These are phyloP conservation scores for Neelides folsomi DNA, from an alignment of 2,888 invertebrate genomes.

Conservation along the genomic window DNA sequence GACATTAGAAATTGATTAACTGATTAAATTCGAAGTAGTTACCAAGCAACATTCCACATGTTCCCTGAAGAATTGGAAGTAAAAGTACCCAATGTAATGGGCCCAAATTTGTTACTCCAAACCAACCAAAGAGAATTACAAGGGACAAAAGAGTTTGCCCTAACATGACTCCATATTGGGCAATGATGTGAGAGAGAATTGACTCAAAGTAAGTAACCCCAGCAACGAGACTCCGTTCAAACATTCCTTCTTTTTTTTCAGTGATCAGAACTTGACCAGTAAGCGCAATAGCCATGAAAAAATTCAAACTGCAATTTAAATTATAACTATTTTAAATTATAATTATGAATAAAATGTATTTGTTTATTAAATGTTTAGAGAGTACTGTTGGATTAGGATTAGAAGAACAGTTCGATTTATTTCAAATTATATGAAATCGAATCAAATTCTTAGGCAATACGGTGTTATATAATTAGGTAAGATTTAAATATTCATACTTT, in stretches of 20 bases:
- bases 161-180: slow-evolving; percentile 86
- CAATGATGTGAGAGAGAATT: slow-evolving; percentile 79
- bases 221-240: slow-evolving; percentile 85
- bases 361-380: no score
- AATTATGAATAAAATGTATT: no score
- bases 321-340: neutral
- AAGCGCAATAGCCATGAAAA: slow-evolving; percentile 84
- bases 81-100: slow-evolving; percentile 69
- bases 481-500: no score
- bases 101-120: slow-evolving; percentile 77
- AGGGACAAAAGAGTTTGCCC: slow-evolving; percentile 85
- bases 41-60: slow-evolving; percentile 67
- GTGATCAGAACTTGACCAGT: slow-evolving; percentile 80
- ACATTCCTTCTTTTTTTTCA: slow-evolving; percentile 76
- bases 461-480: no score
- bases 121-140: slow-evolving; percentile 45
- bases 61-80: slow-evolving; percentile 71
- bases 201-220: slow-evolving; percentile 81
- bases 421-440: no score
- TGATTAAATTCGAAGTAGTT: no score
- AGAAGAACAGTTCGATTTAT: no score
- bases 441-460: no score
- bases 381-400: no score
- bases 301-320: slow-evolving; percentile 60
- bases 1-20: no score